Conservation (phyloP, 2,888 invertebrate genomes). For the Brenthis ino region DNA sequence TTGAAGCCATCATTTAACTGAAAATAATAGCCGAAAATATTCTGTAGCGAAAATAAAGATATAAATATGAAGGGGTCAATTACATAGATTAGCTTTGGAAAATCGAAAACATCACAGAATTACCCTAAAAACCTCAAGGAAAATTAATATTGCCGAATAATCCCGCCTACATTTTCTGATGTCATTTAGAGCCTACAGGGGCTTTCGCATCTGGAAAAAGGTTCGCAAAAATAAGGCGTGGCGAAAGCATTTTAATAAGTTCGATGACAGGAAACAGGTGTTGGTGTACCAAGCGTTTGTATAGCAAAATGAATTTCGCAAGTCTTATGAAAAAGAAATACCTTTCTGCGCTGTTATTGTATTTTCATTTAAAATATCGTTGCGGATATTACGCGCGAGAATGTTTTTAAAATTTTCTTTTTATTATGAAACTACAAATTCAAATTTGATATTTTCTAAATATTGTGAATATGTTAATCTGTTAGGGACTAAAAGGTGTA, state of each 20-base stretch:
- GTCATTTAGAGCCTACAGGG: conserved; percentile 25
- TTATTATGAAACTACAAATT: conserved; percentile 14
- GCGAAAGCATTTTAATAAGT: conserved; percentile 48
- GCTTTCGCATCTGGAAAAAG: conserved; percentile 25
- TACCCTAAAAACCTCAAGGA: conserved; percentile 6
- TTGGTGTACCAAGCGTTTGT: conserved; percentile 31
- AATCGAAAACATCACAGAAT: background rate
- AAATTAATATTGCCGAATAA: conserved; percentile 24
- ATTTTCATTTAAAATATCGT: conserved; percentile 24
- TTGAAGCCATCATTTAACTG: too few species aligned
- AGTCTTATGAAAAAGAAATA: conserved; percentile 37
- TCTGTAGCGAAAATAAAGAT: too few species aligned
- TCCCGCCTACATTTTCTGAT: conserved; percentile 22
- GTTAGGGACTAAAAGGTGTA: background rate
- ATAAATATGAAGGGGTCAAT: background rate
- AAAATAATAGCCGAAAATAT: too few species aligned
- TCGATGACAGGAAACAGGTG: conserved; percentile 47
- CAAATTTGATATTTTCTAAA: background rate
- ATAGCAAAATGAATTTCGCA: conserved; percentile 30
- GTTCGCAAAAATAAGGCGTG: conserved; percentile 20
- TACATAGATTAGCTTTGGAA: background rate
- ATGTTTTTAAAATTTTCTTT: conserved; percentile 13
- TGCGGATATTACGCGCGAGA: conserved; percentile 9
- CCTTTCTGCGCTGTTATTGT: conserved; percentile 14
- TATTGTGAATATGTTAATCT: conserved; percentile 3